Percentiles rank a stretch among this genome's conserved stretches.
Conservation (phyloP, 2,113 vertebrate genomes). For the Pangasianodon hypophthalmus region DNA sequence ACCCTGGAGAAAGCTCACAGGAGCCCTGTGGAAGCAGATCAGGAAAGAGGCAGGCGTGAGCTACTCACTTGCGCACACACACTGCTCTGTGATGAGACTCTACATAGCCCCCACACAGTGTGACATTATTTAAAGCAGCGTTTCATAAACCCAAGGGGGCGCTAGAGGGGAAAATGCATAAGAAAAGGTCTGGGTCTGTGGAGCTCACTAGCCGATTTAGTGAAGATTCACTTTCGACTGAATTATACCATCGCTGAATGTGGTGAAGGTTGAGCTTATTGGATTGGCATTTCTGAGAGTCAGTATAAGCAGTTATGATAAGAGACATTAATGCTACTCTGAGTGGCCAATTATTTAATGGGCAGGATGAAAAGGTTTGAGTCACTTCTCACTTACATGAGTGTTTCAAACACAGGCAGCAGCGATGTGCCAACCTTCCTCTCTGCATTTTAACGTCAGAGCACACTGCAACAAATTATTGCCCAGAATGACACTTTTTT, state of each 20-base stretch:
- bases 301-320: not conserved
- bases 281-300: not conserved
- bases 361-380: not conserved
- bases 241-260: not conserved
- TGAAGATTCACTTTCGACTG: not conserved
- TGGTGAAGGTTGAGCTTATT: not conserved
- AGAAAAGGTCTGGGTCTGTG: conserved; percentile 1
- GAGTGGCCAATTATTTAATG: not conserved
- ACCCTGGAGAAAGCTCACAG: conserved; percentile 32
- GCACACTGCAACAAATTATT: not conserved
- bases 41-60: conserved; percentile 24
- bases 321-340: not conserved
- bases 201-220: not conserved
- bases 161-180: conserved; percentile 14
- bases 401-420: not conserved
- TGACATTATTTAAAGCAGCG: conserved; percentile 13
- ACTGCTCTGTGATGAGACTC: conserved; percentile 2
- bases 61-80: not conserved
- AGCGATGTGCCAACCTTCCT: not conserved
- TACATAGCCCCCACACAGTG: conserved; percentile 3
- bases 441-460: not conserved
- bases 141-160: conserved; percentile 13
- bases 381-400: not conserved
- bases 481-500: not conserved
- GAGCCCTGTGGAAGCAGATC: conserved; percentile 43